Percentiles rank a stretch among this genome's conserved stretches.
Evolutionary conservation across 1,140 invertebrate genomes (phyloP).

Genomic region (Hetaerina americana): DNA sequence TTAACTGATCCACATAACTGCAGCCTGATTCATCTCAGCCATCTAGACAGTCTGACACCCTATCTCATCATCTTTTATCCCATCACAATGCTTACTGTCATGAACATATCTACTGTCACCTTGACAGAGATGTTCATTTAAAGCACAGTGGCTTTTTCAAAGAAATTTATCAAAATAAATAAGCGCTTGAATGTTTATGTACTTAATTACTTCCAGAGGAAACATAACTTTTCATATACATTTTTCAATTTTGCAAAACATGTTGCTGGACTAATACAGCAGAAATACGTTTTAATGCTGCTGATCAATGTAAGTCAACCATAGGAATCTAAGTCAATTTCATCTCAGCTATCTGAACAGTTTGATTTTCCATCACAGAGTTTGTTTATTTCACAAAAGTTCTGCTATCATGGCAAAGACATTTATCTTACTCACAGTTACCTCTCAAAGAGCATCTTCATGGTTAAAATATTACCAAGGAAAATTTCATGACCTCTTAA

Average conservation of each 20-base stretch:
- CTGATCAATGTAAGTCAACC: background rate
- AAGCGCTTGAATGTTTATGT: no score
- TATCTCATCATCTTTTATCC: no score
- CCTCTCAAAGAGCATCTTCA: background rate
- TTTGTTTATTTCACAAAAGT: constrained; percentile 14
- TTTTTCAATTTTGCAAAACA: no score
- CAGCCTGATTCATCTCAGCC: constrained; percentile 20
- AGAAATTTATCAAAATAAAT: no score
- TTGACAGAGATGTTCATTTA: constrained; percentile 9
- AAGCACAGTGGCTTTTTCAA: background rate
- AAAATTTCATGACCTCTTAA: no score
- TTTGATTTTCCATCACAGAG: constrained; percentile 23
- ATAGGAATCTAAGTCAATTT: constrained; percentile 1
- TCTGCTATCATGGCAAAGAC: constrained; percentile 10
- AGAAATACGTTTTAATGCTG: background rate
- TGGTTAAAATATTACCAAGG: no score
- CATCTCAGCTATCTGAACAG: constrained; percentile 25
- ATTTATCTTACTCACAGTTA: constrained; percentile 8
- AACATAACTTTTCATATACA: no score
- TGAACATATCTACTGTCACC: constrained; percentile 15
- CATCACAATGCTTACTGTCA: background rate
- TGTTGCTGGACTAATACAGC: no score
- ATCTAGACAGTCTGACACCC: constrained; percentile 24
- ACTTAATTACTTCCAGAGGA: no score
- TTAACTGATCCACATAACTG: background rate